phyloP scores from a whole-genome alignment of 2,888 invertebrate genomes.

The Punctoribates punctum region DNA sequence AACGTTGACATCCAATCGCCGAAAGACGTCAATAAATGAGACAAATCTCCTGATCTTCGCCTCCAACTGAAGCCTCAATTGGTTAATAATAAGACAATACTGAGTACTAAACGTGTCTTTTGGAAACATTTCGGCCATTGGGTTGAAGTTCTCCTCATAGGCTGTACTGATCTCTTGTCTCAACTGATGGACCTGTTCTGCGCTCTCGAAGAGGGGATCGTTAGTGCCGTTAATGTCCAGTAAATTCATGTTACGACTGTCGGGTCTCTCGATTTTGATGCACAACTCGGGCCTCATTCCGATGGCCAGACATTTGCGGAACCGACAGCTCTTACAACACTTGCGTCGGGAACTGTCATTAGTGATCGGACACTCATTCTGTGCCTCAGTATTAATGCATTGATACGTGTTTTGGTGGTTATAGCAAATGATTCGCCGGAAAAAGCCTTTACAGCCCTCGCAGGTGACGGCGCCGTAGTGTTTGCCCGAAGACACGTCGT shows the following conservation, averaged over 20 bases:
- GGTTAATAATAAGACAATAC: neutral
- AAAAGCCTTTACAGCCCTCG: slow-evolving; percentile 96
- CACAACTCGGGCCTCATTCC: slow-evolving; percentile 66
- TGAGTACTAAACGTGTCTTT: neutral
- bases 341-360: slow-evolving; percentile 60
- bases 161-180: neutral
- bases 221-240: neutral
- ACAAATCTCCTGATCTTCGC: neutral
- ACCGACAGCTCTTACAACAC: slow-evolving; percentile 94
- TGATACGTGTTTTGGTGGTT: neutral
- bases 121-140: neutral
- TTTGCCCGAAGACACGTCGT: slow-evolving; percentile 59
- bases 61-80: slow-evolving; percentile 6
- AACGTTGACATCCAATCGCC: neutral
- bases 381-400: neutral
- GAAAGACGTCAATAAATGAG: neutral
- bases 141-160: neutral
- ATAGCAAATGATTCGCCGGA: slow-evolving; percentile 88
- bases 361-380: neutral
- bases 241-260: neutral
- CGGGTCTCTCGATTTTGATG: neutral
- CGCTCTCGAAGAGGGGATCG: neutral
- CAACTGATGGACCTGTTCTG: neutral
- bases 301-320: slow-evolving; percentile 93
- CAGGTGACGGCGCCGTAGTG: slow-evolving; percentile 88